These are phyloP conservation scores for Steatornis caripensis DNA, from an alignment of 2,113 vertebrate genomes.

Conservation along the genomic window DNA sequence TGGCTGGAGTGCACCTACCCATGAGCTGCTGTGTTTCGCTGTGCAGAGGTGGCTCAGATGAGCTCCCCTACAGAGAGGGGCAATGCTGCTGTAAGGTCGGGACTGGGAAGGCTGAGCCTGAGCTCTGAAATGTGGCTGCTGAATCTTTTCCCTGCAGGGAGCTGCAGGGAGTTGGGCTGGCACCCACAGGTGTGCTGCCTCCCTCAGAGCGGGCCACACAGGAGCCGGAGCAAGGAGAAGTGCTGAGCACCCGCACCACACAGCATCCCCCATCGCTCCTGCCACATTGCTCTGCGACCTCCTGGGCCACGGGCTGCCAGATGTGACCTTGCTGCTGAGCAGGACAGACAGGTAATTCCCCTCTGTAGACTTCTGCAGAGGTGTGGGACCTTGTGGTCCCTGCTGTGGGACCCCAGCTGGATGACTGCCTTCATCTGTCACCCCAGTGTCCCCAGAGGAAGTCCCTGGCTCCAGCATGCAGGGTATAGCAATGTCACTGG, in stretches of 20 bases:
- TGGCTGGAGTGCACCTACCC: not conserved
- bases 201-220: accelerated
- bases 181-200: not conserved
- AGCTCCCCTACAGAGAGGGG: not conserved
- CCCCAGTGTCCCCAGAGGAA: not conserved
- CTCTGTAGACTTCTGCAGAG: not conserved
- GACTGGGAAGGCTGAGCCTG: not conserved
- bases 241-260: not conserved
- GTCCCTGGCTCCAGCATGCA: not conserved
- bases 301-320: not conserved
- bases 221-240: not conserved
- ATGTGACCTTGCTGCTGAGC: not conserved
- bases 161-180: not conserved
- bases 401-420: not conserved
- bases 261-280: not conserved
- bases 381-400: not conserved
- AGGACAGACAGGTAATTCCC: not conserved
- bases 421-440: not conserved
- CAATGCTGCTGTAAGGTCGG: not conserved
- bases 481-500: not conserved
- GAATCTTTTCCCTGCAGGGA: not conserved
- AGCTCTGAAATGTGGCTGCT: not conserved
- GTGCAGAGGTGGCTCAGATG: not conserved
- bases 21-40: accelerated
- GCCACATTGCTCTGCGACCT: not conserved